These are phyloP conservation scores for Cyclina sinensis DNA, from an alignment of 1,140 invertebrate genomes.

Conservation along the genomic window DNA sequence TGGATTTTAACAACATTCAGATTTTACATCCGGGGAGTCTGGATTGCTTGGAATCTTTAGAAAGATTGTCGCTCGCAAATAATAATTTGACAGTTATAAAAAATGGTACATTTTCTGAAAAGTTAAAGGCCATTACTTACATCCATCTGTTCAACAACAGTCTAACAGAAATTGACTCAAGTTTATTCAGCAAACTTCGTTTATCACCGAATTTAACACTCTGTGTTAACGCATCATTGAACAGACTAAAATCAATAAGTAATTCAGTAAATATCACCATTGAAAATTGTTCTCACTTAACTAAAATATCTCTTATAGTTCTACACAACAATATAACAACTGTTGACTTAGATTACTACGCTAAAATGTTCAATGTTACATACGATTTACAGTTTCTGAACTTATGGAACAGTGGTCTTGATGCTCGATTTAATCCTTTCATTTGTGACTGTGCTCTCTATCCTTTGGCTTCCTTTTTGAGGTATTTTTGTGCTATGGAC, in stretches of 20 bases:
- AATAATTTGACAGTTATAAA: background rate
- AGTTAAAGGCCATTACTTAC: background rate
- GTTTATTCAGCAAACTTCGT: background rate
- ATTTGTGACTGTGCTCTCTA: slow-evolving; percentile 22
- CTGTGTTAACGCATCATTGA: background rate
- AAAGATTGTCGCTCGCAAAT: background rate
- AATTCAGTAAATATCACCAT: slow-evolving; percentile 39
- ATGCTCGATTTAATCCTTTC: slow-evolving; percentile 34
- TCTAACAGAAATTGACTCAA: slow-evolving; percentile 12
- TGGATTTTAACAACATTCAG: slow-evolving; percentile 10
- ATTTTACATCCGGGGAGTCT: background rate
- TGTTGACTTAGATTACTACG: background rate
- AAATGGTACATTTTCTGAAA: slow-evolving; percentile 16
- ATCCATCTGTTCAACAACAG: background rate
- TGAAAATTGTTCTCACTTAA: background rate
- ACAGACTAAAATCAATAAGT: background rate
- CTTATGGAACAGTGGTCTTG: slow-evolving; percentile 24
- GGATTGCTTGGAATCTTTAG: slow-evolving; percentile 1
- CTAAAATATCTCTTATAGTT: background rate
- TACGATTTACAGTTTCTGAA: background rate
- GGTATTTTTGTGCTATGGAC: background rate
- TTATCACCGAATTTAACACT: background rate
- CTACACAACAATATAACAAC: slow-evolving; percentile 36
- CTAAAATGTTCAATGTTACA: background rate
- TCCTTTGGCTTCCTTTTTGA: background rate